Percentiles rank a stretch among this genome's conserved stretches.
Evolutionary conservation across 2,113 vertebrate species (phyloP).

Genomic region (Cervus canadensis): DNA sequence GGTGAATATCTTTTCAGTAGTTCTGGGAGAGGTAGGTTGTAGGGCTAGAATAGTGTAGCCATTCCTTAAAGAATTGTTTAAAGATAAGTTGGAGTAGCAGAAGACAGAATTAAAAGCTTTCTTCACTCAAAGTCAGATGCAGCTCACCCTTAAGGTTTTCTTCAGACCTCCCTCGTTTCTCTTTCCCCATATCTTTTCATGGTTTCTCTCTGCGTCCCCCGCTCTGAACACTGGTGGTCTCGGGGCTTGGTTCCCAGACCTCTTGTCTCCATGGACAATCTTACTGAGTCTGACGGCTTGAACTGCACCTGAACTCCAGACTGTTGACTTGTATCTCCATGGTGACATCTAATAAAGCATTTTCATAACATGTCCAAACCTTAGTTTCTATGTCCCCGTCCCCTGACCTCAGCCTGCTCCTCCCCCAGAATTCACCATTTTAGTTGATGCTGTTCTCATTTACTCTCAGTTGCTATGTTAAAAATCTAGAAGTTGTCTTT

Average conservation of each 20-base stretch:
- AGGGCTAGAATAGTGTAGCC: not conserved
- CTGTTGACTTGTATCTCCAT: not conserved
- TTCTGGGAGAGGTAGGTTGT: not conserved
- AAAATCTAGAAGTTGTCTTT: not conserved
- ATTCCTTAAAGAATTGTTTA: not conserved
- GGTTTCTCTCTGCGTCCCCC: not conserved
- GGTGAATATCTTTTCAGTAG: conserved; percentile 5
- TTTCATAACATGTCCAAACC: not conserved
- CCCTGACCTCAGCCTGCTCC: not conserved
- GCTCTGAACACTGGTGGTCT: not conserved
- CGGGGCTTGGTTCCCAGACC: not conserved
- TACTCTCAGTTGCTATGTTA: not conserved
- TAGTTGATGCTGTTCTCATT: not conserved
- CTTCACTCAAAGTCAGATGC: not conserved
- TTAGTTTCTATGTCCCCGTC: not conserved
- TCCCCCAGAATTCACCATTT: not conserved
- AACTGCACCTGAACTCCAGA: not conserved
- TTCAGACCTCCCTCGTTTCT: not conserved
- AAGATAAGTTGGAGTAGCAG: not conserved
- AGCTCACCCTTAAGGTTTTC: not conserved
- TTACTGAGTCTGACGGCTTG: not conserved
- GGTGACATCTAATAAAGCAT: not conserved
- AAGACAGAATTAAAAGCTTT: not conserved
- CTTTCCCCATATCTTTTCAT: not conserved
- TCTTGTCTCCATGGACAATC: not conserved